Base-by-base conservation (phyloP, 2,888 invertebrate genomes). In the Chymomyza amoena region DNA sequence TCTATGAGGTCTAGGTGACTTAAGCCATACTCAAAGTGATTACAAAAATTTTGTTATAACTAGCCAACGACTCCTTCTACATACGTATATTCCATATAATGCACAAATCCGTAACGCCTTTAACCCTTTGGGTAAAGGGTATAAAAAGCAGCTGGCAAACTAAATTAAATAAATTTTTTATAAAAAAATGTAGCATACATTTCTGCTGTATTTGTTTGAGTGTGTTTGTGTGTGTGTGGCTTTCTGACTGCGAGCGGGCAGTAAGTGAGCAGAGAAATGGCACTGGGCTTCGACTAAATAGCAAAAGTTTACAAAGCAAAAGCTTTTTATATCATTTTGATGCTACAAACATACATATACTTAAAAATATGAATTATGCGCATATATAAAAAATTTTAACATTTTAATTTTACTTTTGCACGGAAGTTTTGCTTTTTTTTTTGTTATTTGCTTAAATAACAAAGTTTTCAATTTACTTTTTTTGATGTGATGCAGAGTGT, bases 141-240 rank as follows among this genome's bases (percentile, higher is more conserved):
- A 73, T 72, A 79, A 77, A 73, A 72, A 18, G 74, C 76, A 76
- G 83, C 78, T 76, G 76, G 74, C 73, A 76, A 81, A 84, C 77
- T 75, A 76, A 76, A 84, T 81, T 76, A 79, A 82, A 80, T 82
- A 80, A 84, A 82, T 79, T 71, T 79, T 78, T 61, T 74, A 67
- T 64, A 63, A 59, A 71, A 67, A 64, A 54, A 60, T 54, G 25
- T 57, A 18, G 18, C 32, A 59, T 50, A 52, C 18, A 54, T 54
- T 54, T 54, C 10, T 54, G 16, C 20, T 54, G 9, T 7, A 45
- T 61, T 50, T 61, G 10, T 50, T 4, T 61, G 4, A 2, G 45
- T 61, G 16, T 61, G 10, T 50, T 15, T 61, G 61, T 50, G 10
- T 18, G 16, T 61, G 60, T 25, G 59, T 62, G 16, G 63, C 64